Percentiles rank a stretch among this genome's conserved stretches.
phyloP scores from a whole-genome alignment of 2,113 vertebrate genomes.

The Chaenogobius annularis region DNA sequence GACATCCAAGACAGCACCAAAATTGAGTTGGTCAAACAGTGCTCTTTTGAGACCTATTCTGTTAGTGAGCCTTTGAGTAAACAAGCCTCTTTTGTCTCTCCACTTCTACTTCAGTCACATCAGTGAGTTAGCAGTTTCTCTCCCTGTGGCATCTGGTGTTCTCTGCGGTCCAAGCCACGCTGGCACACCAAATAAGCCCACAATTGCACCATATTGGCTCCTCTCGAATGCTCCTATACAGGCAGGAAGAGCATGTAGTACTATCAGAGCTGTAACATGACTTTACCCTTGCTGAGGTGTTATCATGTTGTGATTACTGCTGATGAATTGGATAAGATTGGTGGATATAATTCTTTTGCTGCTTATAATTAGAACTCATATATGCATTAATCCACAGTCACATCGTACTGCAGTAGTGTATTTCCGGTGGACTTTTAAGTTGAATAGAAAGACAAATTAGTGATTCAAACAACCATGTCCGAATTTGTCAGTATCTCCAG shows the following conservation, averaged over 20 bases:
- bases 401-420: constrained; percentile 4
- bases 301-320: neutral
- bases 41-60: neutral
- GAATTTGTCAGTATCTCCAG: constrained; percentile 60
- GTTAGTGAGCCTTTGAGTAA: neutral
- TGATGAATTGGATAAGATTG: neutral
- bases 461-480: constrained; percentile 55
- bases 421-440: constrained; percentile 28
- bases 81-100: constrained; percentile 15
- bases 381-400: constrained; percentile 8
- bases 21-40: neutral
- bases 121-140: constrained; percentile 33
- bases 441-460: constrained; percentile 47
- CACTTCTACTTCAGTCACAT: constrained; percentile 10
- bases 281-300: constrained; percentile 18
- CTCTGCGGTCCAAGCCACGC: constrained; percentile 34
- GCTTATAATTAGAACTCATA: constrained; percentile 16
- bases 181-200: constrained; percentile 40
- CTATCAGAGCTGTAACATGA: constrained; percentile 22
- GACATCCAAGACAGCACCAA: neutral
- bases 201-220: constrained; percentile 43
- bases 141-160: constrained; percentile 42
- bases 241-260: constrained; percentile 21
- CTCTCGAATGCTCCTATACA: constrained; percentile 24
- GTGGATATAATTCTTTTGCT: neutral